phyloP scores from a whole-genome alignment of 2,888 invertebrate genomes.

The Stenchaetothrips biformis region DNA sequence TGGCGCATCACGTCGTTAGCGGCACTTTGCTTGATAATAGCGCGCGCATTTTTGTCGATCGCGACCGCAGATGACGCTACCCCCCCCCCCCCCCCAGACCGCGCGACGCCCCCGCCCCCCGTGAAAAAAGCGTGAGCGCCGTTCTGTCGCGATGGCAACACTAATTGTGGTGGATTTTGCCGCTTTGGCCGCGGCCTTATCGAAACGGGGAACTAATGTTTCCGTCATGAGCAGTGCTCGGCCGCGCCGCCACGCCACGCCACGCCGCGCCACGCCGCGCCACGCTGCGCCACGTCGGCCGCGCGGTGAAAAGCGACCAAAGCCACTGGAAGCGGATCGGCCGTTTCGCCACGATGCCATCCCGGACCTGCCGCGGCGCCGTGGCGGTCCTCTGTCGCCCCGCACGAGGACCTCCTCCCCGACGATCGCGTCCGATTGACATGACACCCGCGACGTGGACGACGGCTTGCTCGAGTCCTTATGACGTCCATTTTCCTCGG shows the following conservation, averaged over 20 bases:
- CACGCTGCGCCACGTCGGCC: too few relatives aligned
- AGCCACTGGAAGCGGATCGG: conserved; percentile 7
- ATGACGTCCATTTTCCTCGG: not conserved
- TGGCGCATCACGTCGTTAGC: not conserved
- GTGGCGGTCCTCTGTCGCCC: not conserved
- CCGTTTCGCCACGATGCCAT: conserved; percentile 19
- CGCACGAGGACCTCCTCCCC: too few relatives aligned
- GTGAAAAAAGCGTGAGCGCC: not conserved
- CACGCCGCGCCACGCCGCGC: too few relatives aligned
- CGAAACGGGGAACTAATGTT: conserved; percentile 24
- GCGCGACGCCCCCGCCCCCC: not conserved
- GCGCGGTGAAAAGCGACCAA: too few relatives aligned
- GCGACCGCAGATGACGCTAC: not conserved
- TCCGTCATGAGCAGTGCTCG: conserved; percentile 4
- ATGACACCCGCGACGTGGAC: not conserved
- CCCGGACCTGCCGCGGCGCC: not conserved
- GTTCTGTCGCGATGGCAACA: conserved; percentile 8
- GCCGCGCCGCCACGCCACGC: too few relatives aligned
- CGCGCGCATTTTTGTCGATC: conserved; percentile 20
- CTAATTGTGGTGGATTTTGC: not conserved
- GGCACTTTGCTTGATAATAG: conserved; percentile 19
- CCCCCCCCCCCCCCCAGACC: not conserved
- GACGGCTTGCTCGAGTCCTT: not conserved
- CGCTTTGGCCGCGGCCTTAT: not conserved
- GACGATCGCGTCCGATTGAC: too few relatives aligned